These are phyloP conservation scores for Suncus etruscus DNA, from an alignment of 2,113 vertebrate genomes.

Conservation along the genomic window DNA sequence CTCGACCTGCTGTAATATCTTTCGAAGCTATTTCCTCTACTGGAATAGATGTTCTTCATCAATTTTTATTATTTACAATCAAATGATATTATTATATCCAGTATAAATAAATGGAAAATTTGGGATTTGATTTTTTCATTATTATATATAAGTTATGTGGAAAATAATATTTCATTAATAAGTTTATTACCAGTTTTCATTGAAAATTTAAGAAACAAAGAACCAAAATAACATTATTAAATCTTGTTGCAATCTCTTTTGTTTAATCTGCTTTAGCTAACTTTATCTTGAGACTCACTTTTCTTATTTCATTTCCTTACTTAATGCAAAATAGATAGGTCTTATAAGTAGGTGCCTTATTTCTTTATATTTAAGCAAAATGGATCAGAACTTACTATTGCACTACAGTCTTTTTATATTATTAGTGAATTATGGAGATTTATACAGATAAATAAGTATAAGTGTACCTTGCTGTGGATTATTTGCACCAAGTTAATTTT, in stretches of 20 bases:
- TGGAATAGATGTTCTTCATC: not conserved
- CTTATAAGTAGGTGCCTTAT: too few species aligned
- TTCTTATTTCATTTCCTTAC: not conserved
- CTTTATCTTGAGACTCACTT: not conserved
- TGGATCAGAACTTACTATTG: too few species aligned
- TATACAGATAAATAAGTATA: too few species aligned
- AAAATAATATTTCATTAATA: not conserved
- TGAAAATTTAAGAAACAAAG: not conserved
- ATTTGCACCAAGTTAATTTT: too few species aligned
- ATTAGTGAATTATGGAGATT: too few species aligned
- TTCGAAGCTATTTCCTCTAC: not conserved
- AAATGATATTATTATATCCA: too few species aligned
- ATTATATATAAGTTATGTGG: not conserved
- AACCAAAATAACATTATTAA: constrained; percentile 3
- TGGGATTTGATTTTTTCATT: not conserved
- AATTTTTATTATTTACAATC: not conserved
- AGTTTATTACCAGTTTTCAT: not conserved
- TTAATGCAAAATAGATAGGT: not conserved
- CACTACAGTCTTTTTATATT: too few species aligned
- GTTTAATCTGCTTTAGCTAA: constrained; percentile 2
- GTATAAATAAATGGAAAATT: too few species aligned
- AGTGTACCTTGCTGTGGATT: too few species aligned
- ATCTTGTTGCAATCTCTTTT: not conserved
- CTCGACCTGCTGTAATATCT: too few species aligned
- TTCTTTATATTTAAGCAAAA: too few species aligned